Conservation (phyloP, 2,113 vertebrate species). For the Marcusenius ussheri region DNA sequence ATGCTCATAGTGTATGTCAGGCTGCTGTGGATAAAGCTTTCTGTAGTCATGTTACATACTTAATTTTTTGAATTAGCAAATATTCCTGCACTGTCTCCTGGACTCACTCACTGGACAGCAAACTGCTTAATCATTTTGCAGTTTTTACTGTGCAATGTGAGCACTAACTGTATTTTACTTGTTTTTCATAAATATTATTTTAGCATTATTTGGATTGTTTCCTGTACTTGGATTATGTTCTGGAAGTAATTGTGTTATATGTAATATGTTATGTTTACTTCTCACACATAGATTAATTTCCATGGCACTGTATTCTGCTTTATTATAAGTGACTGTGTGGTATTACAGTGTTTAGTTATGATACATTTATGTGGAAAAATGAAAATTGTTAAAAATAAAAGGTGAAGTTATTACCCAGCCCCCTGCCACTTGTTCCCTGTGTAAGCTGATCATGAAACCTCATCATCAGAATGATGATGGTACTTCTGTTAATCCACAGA, state of each 20-base stretch:
- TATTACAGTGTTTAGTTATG: neutral
- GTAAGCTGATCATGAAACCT: neutral
- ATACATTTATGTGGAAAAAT: neutral
- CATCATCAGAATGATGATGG: neutral
- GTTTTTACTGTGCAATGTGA: neutral
- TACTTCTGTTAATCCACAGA: constrained; percentile 9
- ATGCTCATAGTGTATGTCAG: neutral
- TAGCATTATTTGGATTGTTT: neutral
- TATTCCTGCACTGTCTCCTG: neutral
- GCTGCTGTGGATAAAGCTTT: neutral
- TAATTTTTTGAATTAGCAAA: neutral
- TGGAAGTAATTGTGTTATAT: neutral
- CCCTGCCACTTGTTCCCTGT: neutral
- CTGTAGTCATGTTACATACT: neutral
- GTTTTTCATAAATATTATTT: neutral
- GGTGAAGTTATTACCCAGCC: neutral
- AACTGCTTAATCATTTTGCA: neutral
- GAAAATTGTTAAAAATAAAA: neutral
- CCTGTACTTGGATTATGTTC: neutral
- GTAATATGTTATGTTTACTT: neutral
- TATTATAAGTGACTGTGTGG: neutral
- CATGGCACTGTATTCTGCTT: neutral
- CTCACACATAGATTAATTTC: neutral
- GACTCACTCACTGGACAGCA: neutral
- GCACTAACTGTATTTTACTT: neutral